Conservation (phyloP, 2,888 invertebrate species). For the Aproaerema taeniolella region DNA sequence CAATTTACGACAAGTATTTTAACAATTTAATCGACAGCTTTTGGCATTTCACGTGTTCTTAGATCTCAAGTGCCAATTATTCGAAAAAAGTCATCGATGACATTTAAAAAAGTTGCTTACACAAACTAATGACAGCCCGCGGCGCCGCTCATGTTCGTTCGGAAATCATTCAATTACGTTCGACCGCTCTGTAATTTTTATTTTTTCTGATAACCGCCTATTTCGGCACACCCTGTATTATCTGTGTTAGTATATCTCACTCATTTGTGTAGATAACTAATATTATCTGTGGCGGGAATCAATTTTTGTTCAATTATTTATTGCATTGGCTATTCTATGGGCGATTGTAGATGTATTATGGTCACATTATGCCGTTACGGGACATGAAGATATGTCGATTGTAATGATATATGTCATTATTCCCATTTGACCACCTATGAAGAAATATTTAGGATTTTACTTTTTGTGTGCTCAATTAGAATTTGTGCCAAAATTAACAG, state of each 20-base stretch:
- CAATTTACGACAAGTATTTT: not conserved
- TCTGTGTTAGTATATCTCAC: slow-evolving; percentile 32
- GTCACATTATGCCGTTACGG: not conserved
- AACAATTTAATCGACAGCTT: slow-evolving; percentile 10
- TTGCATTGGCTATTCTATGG: slow-evolving; percentile 5
- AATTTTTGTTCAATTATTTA: slow-evolving; percentile 6
- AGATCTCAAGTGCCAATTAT: slow-evolving; percentile 30
- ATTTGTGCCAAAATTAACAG: too few relatives aligned
- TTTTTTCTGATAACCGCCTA: slow-evolving; percentile 48
- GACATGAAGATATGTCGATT: not conserved
- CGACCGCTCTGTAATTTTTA: slow-evolving; percentile 65
- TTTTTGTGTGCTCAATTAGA: too few relatives aligned
- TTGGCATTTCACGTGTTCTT: slow-evolving; percentile 18
- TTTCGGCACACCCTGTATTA: slow-evolving; percentile 42
- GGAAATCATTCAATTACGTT: slow-evolving; percentile 45
- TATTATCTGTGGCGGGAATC: slow-evolving; percentile 4
- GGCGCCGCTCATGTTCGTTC: slow-evolving; percentile 29
- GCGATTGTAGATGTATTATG: too few relatives aligned
- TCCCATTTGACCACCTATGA: not conserved
- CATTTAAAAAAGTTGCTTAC: slow-evolving; percentile 21
- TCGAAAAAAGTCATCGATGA: slow-evolving; percentile 25
- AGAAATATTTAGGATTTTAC: too few relatives aligned
- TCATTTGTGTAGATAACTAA: slow-evolving; percentile 12
- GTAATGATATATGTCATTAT: too few relatives aligned
- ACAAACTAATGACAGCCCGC: slow-evolving; percentile 25